Evolutionary conservation across 2,113 vertebrate genomes (phyloP).

Genomic region (Equus quagga): DNA sequence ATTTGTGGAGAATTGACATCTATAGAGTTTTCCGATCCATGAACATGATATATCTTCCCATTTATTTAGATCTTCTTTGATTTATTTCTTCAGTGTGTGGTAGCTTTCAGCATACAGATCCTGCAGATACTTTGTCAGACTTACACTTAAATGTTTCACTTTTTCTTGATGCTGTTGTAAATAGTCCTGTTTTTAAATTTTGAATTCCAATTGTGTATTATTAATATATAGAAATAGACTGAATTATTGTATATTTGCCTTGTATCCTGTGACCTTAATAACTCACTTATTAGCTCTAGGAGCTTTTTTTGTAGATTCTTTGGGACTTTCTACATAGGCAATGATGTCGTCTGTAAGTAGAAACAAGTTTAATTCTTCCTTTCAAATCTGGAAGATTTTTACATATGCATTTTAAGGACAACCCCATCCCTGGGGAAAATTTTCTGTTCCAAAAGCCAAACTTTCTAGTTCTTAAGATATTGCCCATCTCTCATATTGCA

Average conservation of each 20-base stretch:
- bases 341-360: slow-evolving; percentile 19
- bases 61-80: slow-evolving; percentile 17
- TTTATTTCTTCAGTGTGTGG: background rate
- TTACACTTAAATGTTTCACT: background rate
- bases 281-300: background rate
- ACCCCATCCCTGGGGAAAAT: background rate
- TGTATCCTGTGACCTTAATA: background rate
- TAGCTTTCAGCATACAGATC: background rate
- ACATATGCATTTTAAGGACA: slow-evolving; percentile 40
- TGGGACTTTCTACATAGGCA: background rate
- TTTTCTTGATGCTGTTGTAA: background rate
- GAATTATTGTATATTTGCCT: background rate
- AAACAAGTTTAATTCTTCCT: slow-evolving; percentile 36
- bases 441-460: slow-evolving; percentile 35
- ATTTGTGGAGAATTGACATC: background rate
- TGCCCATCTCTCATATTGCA: background rate
- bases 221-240: background rate
- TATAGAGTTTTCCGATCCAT: slow-evolving; percentile 1
- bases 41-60: background rate
- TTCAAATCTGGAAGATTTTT: background rate
- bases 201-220: slow-evolving; percentile 16
- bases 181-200: background rate
- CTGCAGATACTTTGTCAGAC: background rate
- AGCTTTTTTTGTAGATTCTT: background rate
- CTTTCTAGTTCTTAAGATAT: background rate